Evolutionary conservation across 2,113 vertebrate genomes (phyloP), one percentile per base, ranked within the genome.

Genomic region (Brachyistius frenatus): DNA sequence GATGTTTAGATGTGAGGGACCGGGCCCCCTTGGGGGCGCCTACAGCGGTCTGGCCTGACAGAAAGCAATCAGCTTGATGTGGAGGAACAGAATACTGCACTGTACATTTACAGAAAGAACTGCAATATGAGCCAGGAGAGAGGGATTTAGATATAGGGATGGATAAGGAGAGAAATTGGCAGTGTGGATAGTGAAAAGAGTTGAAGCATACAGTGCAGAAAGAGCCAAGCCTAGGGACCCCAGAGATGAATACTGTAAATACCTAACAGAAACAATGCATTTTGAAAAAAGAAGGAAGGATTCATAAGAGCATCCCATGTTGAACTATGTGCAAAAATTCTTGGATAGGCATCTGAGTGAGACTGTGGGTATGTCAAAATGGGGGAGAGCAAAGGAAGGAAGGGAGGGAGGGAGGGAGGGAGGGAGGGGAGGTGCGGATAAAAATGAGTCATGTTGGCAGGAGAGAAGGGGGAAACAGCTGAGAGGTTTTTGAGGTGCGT

Each of bases 1-100:
- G 93, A 93, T 93, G 93, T 92, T 93, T 91, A 90, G 88, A 93
- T 88, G 90, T 89, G 86, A 90, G 81, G 84, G 76, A 78, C 78
- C 37, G 7, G 65, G 67, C 13, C 76, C 81, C 81, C 79, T 63
- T 15, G 35, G 77, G 78, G 90, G 68, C 81, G 78, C 65, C 78
- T 55, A 39, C 76, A 78, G 88, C 69, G 16, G 79, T 57, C 58
- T 70, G 57, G 86, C 46, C 81, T 91, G 91, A 93, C 92, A 92
- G 89, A 92, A 89, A 88, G 89, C 88, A 92, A 93, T 93, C 91
- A 92, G 91, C 86, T 91, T 91, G 89, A 93, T 93, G 90, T 92
- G 87, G 80, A 83, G 86, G 86, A 89, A 91, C 83, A 87, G 84
- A 89, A 88, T 83, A 82, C 82, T 58, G 82, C 84, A 88, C 86